Evolutionary conservation across 2,797 vertebrate species (phyloP), one percentile per base, ranked within the genome.

Genomic region (Avahi laniger): DNA sequence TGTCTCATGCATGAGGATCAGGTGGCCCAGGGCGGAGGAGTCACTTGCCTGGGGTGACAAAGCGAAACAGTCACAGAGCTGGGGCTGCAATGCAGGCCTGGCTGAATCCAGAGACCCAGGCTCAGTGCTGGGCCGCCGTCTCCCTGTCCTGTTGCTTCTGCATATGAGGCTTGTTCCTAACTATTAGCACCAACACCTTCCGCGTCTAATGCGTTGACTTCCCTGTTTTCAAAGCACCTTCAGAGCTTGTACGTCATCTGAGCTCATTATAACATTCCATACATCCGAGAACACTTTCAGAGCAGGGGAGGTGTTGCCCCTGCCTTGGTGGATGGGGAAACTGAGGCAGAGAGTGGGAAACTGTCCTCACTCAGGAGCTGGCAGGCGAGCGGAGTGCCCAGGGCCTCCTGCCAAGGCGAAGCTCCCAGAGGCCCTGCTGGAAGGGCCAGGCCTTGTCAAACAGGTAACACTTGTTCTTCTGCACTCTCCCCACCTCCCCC

Each of bases 401-500:
- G 87, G 89, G 80, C 67, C 70, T 57, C 3, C 22, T 93, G 94
- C 95, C 95, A 89, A 93, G 54, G 61, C 26, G 59, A 93, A 65
- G 96, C 61, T 88, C 88, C 91, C 70, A 30, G 85, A 89, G 61
- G 61, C 75, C 73, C 79, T 2, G 38, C 90, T 33, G n/a, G 70
- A 89, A 76, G 84, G 84, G 63, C 82, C 70, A 50, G 95, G 85
- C 82, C 75, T 59, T 0, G 96, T 59, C 82, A 70, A 96, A 97
- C 97, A 95, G 96, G 94, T 92, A 67, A 92, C 97, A 15, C 95
- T 95, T 88, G 95, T 97, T 97, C 91, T 35, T 54, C 59, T 48
- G 46, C 35, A 22, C 46, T 52, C 41, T n/a, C n/a, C 63, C 81
- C 80, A 52, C 84, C 63, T 14, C 18, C 46, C 50, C 3, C 8